Evolutionary conservation across 2,113 vertebrate species (phyloP), one percentile per base, ranked within the genome.

Genomic region (Erpornis zantholeuca): DNA sequence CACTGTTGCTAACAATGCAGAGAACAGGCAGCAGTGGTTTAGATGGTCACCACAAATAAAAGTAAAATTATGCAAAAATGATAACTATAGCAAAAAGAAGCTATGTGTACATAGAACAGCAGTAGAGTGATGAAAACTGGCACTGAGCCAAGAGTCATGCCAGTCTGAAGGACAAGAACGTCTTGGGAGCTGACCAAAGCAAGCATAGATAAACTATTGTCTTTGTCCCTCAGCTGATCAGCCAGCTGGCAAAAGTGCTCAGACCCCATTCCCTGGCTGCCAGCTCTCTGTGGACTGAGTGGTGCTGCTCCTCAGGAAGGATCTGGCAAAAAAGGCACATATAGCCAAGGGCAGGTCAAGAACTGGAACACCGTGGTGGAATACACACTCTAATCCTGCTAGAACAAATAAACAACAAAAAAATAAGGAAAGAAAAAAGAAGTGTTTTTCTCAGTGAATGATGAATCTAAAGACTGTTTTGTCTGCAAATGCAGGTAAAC

Each of bases 121-220:
- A 65, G 20, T 3, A 69, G 28, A 38, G 19, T 59, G 40, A 65
- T 38, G 22, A 60, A 91, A 92, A 68, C 10, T 36, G 70, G 53
- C 63, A 57, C 15, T 38, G 70, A 61, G 38, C 40, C 73, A 88
- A 59, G 36, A 56, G 45, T 45, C 50, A 72, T 33, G 57, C 50
- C 59, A 63, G 12, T 54, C 63, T 52, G 71, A 85, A 85, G 68
- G 54, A 81, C 70, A 90, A 93, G 71, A 88, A 82, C 61, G 25
- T 77, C 85, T 76, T 88, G 88, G 52, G 75, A 90, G 44, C 53
- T 0, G 9, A 92, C 66, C 61, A 93, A 85, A 88, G 75, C n/a
- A 72, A 94, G 75, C 50, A 96, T 80, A 95, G 95, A 94, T 91
- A 94, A 91, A 15, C 56, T 83, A 78, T 73, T 96, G 92, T 94